phyloP scores from a whole-genome alignment of 2,888 invertebrate genomes.

The Lamellibrachia columna region DNA sequence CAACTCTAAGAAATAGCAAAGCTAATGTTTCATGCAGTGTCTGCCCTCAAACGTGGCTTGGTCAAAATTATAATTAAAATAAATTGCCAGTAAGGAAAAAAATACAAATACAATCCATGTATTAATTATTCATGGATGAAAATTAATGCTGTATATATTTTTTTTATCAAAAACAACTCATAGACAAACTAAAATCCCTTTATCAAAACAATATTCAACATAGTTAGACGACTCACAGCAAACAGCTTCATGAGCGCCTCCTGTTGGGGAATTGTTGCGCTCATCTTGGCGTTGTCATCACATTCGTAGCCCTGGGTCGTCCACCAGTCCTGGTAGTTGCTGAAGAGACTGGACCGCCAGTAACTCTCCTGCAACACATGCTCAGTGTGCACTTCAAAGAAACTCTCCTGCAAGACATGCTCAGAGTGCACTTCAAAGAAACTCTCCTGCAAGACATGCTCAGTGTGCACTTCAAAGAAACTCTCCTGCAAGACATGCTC shows the following conservation, averaged over 20 bases:
- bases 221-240: slow-evolving; percentile 74
- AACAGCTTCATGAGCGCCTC: slow-evolving; percentile 89
- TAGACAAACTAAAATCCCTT: not conserved
- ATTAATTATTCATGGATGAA: no score
- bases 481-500: no score
- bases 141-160: not conserved
- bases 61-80: not conserved
- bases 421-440: not conserved
- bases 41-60: no score
- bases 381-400: not conserved
- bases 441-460: no score
- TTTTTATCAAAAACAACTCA: not conserved
- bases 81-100: not conserved
- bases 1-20: no score
- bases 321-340: slow-evolving; percentile 52
- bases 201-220: not conserved
- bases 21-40: no score
- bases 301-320: slow-evolving; percentile 54
- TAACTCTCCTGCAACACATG: slow-evolving; percentile 54
- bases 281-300: slow-evolving; percentile 61
- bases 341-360: slow-evolving; percentile 50
- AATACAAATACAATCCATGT: no score
- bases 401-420: not conserved
- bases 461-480: no score
- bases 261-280: slow-evolving; percentile 75